Evolutionary conservation across 53 echinoderm and acorn worm species (phyloP).

Genomic region (Hippasteria phrygiana): DNA sequence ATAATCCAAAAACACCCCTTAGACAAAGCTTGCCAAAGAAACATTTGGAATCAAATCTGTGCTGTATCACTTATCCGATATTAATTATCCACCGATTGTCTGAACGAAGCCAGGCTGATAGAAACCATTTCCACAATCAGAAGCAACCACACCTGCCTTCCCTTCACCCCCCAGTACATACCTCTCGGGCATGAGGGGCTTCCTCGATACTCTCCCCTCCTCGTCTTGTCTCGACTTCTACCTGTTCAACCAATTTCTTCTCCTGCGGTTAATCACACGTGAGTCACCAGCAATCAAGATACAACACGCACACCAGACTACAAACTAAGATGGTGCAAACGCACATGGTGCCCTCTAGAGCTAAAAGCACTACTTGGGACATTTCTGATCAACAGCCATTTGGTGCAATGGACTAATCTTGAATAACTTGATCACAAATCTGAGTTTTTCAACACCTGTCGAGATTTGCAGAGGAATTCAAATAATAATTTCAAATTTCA

Average conservation of each 20-base stretch:
- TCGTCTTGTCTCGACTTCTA: conserved; percentile 24
- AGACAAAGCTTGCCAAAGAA: no score
- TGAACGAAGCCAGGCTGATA: background rate
- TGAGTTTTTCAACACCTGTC: background rate
- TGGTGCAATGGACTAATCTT: no score
- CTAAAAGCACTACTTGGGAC: conserved; percentile 11
- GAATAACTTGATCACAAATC: background rate
- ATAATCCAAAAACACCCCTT: no score
- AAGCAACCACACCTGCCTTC: background rate
- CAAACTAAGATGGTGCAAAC: conserved; percentile 46
- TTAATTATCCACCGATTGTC: no score
- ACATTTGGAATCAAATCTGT: no score
- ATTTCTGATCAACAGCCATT: conserved; percentile 24
- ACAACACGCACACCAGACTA: conserved; percentile 62
- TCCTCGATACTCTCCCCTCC: conserved; percentile 52
- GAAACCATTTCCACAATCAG: background rate
- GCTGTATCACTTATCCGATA: no score
- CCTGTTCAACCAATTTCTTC: conserved; percentile 65
- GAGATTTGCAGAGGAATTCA: background rate
- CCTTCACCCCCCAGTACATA: conserved; percentile 17
- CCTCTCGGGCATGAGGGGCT: conserved; percentile 43
- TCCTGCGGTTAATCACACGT: conserved; percentile 70
- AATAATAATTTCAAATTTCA: no score
- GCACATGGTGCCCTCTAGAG: conserved; percentile 2
- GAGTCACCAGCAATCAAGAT: conserved; percentile 68